Conservation (phyloP, 2,888 invertebrate species). For the Diarsia brunnea region DNA sequence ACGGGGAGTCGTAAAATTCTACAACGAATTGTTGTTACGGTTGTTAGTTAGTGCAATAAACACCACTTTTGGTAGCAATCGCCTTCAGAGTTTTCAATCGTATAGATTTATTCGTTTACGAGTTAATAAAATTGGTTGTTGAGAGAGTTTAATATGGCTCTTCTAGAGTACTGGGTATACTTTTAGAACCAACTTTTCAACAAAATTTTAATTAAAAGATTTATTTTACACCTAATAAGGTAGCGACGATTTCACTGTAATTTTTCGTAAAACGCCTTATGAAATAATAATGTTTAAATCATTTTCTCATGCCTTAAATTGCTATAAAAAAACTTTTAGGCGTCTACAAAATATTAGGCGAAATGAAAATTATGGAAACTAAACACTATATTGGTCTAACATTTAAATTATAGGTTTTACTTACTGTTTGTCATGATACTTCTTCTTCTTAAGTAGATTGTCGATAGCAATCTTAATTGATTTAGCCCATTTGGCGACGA, state of each 20-base stretch:
- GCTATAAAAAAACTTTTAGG: conserved; percentile 17
- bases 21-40: conserved; percentile 1
- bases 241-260: background rate
- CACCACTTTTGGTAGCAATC: background rate
- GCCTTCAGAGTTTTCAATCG: conserved; percentile 24
- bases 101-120: conserved; percentile 12
- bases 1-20: conserved; percentile 33
- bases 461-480: too few species aligned
- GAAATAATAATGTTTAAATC: background rate
- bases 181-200: background rate
- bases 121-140: background rate
- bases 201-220: background rate
- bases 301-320: background rate
- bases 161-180: background rate
- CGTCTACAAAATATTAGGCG: background rate
- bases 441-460: too few species aligned
- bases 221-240: too few species aligned
- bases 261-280: background rate
- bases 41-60: conserved; percentile 27
- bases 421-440: too few species aligned
- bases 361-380: background rate
- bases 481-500: too few species aligned
- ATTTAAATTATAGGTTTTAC: background rate
- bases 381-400: too few species aligned
- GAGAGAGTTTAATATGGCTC: background rate